These are phyloP conservation scores for Coelopa frigida DNA, from an alignment of 1,140 invertebrate species.

Conservation along the genomic window DNA sequence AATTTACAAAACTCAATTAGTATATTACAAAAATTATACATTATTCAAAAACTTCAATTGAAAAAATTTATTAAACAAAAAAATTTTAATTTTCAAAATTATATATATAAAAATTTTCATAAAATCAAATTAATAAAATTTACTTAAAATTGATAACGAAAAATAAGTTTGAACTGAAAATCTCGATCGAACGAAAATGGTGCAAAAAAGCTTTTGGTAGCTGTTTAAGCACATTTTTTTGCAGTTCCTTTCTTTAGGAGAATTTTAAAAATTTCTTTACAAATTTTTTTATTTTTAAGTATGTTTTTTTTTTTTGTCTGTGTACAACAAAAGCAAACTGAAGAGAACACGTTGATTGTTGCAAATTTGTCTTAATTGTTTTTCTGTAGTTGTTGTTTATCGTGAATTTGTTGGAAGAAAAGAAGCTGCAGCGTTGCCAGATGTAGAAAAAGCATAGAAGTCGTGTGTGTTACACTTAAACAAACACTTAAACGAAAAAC, in stretches of 20 bases:
- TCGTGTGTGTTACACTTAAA: conserved; percentile 2
- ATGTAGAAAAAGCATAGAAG: background rate
- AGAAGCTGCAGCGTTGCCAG: background rate
- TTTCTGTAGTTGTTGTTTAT: background rate
- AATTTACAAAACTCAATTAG: background rate
- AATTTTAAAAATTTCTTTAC: conserved; percentile 1
- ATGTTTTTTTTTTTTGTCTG: conserved; percentile 6
- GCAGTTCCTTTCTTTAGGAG: conserved; percentile 7
- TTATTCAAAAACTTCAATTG: background rate
- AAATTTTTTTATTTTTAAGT: background rate
- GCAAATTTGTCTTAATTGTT: background rate
- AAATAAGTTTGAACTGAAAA: background rate
- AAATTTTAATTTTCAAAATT: background rate
- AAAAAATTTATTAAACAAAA: background rate
- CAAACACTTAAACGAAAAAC: conserved; percentile 1
- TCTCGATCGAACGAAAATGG: no score
- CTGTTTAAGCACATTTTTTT: no score
- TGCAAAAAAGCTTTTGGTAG: no score
- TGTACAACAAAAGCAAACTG: background rate
- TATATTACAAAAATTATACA: background rate
- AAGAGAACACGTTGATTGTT: background rate
- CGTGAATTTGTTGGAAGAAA: background rate
- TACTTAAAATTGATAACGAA: background rate
- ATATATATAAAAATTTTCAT: background rate
- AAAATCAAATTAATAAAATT: background rate